Conservation (phyloP, 1,140 invertebrate species). For the Camponotus floridanus region DNA sequence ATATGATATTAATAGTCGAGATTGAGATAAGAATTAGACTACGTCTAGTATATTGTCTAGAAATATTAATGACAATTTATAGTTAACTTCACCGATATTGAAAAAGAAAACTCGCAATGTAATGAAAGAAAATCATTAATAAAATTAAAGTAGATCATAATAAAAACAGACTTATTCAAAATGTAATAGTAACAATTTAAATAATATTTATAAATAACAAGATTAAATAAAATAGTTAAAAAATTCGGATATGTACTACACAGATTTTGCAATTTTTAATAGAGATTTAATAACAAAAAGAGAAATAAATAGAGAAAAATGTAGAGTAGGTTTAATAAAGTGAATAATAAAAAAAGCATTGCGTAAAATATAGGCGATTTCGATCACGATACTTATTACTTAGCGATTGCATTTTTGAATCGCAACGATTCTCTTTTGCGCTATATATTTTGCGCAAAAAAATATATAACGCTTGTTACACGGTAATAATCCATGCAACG, state of each 20-base stretch:
- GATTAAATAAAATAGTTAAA: background rate
- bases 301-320: too few relatives aligned
- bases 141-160: background rate
- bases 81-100: background rate
- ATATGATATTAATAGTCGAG: background rate
- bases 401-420: constrained; percentile 27
- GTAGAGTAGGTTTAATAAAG: background rate
- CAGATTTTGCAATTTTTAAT: background rate
- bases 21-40: background rate
- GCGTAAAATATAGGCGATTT: background rate
- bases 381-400: background rate
- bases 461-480: background rate
- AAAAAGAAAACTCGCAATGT: background rate
- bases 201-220: background rate
- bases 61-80: background rate
- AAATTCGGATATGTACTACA: background rate
- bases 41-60: background rate
- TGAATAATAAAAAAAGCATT: background rate
- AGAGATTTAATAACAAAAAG: background rate
- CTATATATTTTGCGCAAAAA: constrained; percentile 4
- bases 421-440: background rate
- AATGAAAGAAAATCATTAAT: background rate
- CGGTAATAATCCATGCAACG: background rate
- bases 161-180: background rate
- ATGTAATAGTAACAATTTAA: background rate